These are phyloP conservation scores for Pteria penguin DNA, from an alignment of 2,888 invertebrate genomes.

Conservation along the genomic window DNA sequence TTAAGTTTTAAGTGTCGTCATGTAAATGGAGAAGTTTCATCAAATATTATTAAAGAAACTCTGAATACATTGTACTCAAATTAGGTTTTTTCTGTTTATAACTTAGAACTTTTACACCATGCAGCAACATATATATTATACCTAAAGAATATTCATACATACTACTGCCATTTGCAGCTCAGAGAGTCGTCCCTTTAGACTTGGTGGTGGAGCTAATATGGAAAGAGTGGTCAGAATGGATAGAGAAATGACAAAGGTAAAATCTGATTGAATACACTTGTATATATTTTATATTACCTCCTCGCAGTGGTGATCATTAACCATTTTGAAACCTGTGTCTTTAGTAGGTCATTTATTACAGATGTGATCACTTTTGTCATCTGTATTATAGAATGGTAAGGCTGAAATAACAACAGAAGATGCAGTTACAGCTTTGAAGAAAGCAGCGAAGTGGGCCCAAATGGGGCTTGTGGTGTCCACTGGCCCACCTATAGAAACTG, in stretches of 20 bases:
- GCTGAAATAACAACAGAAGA: slow-evolving; percentile 79
- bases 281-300: too few relatives aligned
- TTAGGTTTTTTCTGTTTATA: too few relatives aligned
- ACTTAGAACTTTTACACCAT: too few relatives aligned
- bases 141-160: too few relatives aligned
- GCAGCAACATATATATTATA: too few relatives aligned
- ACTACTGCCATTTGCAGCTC: slow-evolving; percentile 61
- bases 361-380: not conserved
- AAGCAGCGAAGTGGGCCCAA: slow-evolving; percentile 80
- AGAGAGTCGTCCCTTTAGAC: slow-evolving; percentile 75
- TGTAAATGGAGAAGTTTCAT: too few relatives aligned
- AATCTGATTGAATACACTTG: not conserved
- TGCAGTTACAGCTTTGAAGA: slow-evolving; percentile 74
- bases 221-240: slow-evolving; percentile 78
- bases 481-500: slow-evolving; percentile 73
- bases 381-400: slow-evolving; percentile 62
- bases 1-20: too few relatives aligned
- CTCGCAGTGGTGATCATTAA: too few relatives aligned
- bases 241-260: slow-evolving; percentile 77
- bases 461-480: slow-evolving; percentile 79
- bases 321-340: too few relatives aligned
- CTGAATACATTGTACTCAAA: too few relatives aligned
- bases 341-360: not conserved
- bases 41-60: too few relatives aligned
- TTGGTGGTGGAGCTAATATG: slow-evolving; percentile 74